phyloP scores from a whole-genome alignment of 1,140 invertebrate species.

The Acromyrmex heyeri region DNA sequence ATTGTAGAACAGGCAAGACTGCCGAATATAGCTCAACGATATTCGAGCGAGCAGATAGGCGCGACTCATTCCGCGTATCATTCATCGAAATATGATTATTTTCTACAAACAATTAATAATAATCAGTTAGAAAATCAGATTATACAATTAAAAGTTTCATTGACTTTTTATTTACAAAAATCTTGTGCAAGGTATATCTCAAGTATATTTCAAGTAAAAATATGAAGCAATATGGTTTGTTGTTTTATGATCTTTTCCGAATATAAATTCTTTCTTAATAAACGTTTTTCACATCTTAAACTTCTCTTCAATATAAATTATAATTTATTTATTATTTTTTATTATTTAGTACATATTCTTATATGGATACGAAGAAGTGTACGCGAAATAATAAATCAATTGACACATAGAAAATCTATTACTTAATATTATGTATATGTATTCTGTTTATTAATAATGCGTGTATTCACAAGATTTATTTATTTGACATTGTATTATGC shows the following conservation, averaged over 20 bases:
- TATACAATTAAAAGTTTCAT: not conserved
- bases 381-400: not conserved
- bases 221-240: not conserved
- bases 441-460: not conserved
- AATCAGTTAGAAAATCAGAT: not conserved
- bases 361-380: not conserved
- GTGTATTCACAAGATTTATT: not conserved
- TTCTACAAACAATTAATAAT: not conserved
- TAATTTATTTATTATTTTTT: not conserved
- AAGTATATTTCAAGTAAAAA: not conserved
- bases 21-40: too few species aligned
- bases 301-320: not conserved
- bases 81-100: not conserved
- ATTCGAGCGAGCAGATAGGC: too few species aligned
- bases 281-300: not conserved
- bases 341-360: not conserved
- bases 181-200: not conserved
- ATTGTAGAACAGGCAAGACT: too few species aligned
- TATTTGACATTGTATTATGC: not conserved
- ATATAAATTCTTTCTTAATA: not conserved
- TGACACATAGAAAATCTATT: not conserved
- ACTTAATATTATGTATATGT: not conserved
- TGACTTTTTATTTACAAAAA: not conserved
- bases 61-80: too few species aligned
- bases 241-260: not conserved